Evolutionary conservation across 2,797 vertebrate genomes (phyloP).

Genomic region (Australoheros facetus): DNA sequence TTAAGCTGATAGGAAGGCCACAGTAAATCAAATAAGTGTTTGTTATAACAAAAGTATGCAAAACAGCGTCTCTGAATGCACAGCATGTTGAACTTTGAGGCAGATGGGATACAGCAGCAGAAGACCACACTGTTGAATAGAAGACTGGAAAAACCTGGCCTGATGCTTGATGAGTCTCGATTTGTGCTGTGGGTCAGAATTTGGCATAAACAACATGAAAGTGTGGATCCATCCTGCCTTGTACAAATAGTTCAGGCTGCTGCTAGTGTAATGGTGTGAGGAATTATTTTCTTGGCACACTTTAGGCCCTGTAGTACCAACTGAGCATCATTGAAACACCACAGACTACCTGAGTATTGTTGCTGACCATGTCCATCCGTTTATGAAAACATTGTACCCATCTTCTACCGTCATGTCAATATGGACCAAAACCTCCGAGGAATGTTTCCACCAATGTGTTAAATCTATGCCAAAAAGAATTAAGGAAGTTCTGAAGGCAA

Average conservation of each 20-base stretch:
- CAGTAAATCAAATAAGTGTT: not conserved
- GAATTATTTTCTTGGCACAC: no score
- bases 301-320: no score
- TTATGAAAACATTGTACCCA: not conserved
- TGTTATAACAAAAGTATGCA: not conserved
- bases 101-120: not conserved
- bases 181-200: not conserved
- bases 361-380: no score
- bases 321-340: no score
- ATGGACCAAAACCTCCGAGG: no score
- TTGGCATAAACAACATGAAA: not conserved
- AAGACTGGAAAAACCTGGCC: no score
- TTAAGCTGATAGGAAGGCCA: constrained; percentile 8
- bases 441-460: no score
- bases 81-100: rapidly evolving
- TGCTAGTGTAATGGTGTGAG: not conserved
- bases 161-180: not conserved
- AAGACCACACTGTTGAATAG: no score
- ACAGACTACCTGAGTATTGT: no score
- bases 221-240: not conserved
- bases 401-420: not conserved
- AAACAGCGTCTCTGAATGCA: not conserved
- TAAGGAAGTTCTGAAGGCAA: no score
- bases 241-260: not conserved
- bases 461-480: no score